Percentiles rank a stretch among this genome's conserved stretches.
These are phyloP conservation scores for Naja naja DNA, from an alignment of 2,113 vertebrate genomes.

Conservation along the genomic window DNA sequence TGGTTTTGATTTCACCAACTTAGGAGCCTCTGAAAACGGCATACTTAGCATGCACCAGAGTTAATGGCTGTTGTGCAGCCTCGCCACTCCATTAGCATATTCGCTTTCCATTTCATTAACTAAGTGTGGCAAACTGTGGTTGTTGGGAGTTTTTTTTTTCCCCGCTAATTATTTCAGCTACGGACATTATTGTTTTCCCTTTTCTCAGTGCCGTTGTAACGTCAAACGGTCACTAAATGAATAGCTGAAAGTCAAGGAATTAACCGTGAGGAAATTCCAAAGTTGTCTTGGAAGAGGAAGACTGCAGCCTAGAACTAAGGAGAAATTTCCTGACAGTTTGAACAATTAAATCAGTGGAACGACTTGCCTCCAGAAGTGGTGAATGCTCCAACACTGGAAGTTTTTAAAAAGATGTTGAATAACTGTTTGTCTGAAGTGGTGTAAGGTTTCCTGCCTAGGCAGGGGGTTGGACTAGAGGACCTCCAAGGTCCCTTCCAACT, in stretches of 20 bases:
- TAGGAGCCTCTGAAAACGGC: conserved; percentile 33
- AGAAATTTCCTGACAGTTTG: too few species aligned
- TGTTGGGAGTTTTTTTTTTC: conserved; percentile 32
- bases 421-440: too few species aligned
- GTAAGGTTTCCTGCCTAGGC: too few species aligned
- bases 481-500: too few species aligned
- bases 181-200: conserved; percentile 59
- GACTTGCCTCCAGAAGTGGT: too few species aligned
- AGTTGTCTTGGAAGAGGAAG: neutral
- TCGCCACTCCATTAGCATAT: conserved; percentile 56
- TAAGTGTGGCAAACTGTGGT: conserved; percentile 43
- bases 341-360: too few species aligned
- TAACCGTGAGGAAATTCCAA: neutral
- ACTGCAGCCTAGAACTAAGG: too few species aligned
- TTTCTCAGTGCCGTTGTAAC: too few species aligned
- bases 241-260: neutral
- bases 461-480: too few species aligned
- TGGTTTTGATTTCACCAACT: conserved; percentile 51
- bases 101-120: conserved; percentile 57
- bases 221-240: too few species aligned
- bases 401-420: fast-evolving
- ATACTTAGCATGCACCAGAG: conserved; percentile 37
- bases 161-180: conserved; percentile 61
- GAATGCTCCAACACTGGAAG: too few species aligned
- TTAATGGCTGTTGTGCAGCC: conserved; percentile 37